Percentiles rank a stretch among this genome's conserved stretches.
phyloP scores from a whole-genome alignment of 2,888 invertebrate species.

The Hipparchia sbordonii region DNA sequence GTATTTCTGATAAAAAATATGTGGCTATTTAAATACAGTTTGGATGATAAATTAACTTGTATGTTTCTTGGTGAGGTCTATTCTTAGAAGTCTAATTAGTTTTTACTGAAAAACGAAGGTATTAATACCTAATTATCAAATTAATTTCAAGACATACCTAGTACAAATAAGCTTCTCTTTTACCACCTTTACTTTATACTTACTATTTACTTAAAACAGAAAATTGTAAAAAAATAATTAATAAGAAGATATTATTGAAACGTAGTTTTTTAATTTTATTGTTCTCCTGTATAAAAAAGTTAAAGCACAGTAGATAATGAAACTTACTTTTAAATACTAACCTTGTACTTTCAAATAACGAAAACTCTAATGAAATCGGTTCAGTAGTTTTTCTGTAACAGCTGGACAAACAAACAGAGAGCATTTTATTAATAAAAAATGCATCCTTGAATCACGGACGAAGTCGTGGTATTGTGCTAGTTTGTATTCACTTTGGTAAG shows the following conservation, averaged over 20 bases:
- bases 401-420: conserved; percentile 13
- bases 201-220: too few species aligned
- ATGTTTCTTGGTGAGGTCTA: neutral
- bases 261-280: neutral
- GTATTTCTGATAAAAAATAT: neutral
- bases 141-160: too few species aligned
- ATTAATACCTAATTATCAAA: neutral
- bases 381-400: conserved; percentile 10
- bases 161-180: too few species aligned
- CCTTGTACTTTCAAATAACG: conserved; percentile 13
- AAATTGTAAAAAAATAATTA: neutral
- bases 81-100: neutral
- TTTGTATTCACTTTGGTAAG: neutral
- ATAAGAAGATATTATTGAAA: too few species aligned
- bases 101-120: too few species aligned
- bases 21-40: neutral
- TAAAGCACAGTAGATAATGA: neutral
- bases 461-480: conserved; percentile 9
- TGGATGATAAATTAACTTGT: conserved; percentile 13
- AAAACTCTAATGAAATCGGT: conserved; percentile 19
- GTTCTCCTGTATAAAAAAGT: neutral
- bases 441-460: conserved; percentile 9
- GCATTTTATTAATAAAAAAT: neutral
- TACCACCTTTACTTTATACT: too few species aligned
- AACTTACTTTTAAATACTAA: neutral